These are phyloP conservation scores for Caerostris extrusa DNA, from an alignment of 1,140 invertebrate species.

Conservation along the genomic window DNA sequence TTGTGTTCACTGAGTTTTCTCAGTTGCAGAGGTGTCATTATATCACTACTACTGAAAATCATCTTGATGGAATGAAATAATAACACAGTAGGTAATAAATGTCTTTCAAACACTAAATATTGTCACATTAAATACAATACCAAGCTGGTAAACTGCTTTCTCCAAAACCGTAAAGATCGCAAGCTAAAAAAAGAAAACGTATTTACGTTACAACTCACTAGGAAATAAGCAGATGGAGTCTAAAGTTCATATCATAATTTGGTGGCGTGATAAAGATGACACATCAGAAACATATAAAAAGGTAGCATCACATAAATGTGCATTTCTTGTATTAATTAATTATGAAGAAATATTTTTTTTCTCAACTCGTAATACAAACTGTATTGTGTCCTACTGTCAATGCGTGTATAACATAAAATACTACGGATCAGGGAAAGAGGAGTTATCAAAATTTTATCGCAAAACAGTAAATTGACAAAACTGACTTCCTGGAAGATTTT, in stretches of 20 bases:
- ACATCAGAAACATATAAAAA: constrained; percentile 16
- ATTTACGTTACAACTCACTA: constrained; percentile 42
- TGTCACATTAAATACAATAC: constrained; percentile 4
- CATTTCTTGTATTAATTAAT: neutral
- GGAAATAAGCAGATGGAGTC: constrained; percentile 27
- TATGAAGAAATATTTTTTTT: neutral
- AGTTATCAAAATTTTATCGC: constrained; percentile 25
- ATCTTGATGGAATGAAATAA: constrained; percentile 8
- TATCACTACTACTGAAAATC: constrained; percentile 78
- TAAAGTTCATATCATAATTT: constrained; percentile 50
- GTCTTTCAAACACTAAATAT: neutral
- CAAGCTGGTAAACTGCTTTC: neutral
- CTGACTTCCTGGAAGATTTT: neutral
- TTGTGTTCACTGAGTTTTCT: constrained; percentile 95
- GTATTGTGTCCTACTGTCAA: neutral
- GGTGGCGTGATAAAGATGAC: constrained; percentile 53
- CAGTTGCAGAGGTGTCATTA: constrained; percentile 86
- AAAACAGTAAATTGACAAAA: neutral
- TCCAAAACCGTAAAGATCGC: neutral
- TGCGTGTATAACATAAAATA: neutral
- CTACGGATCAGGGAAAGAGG: neutral
- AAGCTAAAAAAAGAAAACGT: neutral
- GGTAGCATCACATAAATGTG: neutral
- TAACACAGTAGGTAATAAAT: neutral
- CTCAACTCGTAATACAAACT: neutral